Percentiles rank a stretch among this genome's conserved stretches.
Evolutionary conservation across 2,113 vertebrate species (phyloP).

Genomic region (Columbina picui): DNA sequence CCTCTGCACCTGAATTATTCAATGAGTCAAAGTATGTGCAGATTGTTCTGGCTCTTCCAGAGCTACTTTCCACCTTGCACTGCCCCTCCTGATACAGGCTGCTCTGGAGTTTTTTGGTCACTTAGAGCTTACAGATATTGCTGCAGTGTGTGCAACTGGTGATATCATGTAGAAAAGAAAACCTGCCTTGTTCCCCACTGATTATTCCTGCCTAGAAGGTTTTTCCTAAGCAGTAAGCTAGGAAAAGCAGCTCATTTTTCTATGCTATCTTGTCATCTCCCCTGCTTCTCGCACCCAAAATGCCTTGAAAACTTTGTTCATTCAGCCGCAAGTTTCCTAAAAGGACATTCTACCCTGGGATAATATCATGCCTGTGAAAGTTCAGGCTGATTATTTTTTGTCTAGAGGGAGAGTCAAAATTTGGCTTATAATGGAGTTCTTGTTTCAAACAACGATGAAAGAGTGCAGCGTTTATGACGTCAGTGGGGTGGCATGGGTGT

Average conservation of each 20-base stretch:
- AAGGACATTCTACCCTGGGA: not conserved
- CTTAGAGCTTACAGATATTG: not conserved
- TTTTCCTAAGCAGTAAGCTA: not conserved
- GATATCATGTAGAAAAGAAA: not conserved
- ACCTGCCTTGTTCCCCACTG: not conserved
- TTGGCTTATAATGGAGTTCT: constrained; percentile 32
- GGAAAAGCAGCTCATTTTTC: not conserved
- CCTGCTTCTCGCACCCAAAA: not conserved
- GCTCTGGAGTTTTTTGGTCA: not conserved
- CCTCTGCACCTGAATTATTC: not conserved
- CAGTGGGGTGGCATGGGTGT: not conserved
- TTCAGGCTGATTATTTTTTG: constrained; percentile 43
- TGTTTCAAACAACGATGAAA: constrained; percentile 46
- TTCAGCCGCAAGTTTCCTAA: not conserved
- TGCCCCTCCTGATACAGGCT: accelerated
- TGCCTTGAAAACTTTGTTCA: not conserved
- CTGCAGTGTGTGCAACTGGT: not conserved
- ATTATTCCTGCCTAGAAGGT: not conserved
- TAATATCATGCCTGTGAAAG: constrained; percentile 14
- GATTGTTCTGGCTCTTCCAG: not conserved
- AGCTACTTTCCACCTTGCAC: not conserved
- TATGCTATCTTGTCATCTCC: not conserved
- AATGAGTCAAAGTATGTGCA: not conserved
- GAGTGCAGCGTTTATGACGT: constrained; percentile 29
- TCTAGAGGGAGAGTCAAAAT: constrained; percentile 31